Percentiles rank a stretch among this genome's conserved stretches.
These are phyloP conservation scores for Monopterus albus DNA, from an alignment of 2,113 vertebrate species.

Conservation along the genomic window DNA sequence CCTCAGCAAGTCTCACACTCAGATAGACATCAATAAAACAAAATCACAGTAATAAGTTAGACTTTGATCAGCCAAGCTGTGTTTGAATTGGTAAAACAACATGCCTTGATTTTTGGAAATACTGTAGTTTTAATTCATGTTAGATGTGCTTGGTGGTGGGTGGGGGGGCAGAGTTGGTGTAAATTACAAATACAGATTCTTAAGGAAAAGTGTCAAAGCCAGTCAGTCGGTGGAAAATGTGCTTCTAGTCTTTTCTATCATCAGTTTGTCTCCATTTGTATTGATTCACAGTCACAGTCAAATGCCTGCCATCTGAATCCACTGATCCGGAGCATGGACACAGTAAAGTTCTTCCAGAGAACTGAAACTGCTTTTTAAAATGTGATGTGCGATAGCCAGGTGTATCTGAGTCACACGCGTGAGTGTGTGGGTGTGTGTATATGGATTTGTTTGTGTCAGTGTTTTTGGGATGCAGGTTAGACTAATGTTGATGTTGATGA, in stretches of 20 bases:
- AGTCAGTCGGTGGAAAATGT: neutral
- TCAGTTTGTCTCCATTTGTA: neutral
- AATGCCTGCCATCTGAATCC: constrained; percentile 3
- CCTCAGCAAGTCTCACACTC: neutral
- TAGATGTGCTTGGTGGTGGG: too few species aligned
- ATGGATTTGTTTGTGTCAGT: constrained; percentile 20
- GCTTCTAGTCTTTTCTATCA: neutral
- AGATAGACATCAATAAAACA: constrained; percentile 3
- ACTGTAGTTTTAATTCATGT: too few species aligned
- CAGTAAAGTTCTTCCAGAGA: neutral
- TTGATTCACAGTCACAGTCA: constrained; percentile 18
- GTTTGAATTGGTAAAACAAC: too few species aligned
- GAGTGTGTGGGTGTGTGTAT: neutral
- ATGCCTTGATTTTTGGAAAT: neutral
- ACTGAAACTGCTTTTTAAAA: constrained; percentile 34
- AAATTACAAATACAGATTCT: neutral
- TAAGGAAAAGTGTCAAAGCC: neutral
- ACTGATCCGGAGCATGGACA: constrained; percentile 13
- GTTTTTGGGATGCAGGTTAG: neutral
- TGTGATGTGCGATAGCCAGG: constrained; percentile 11
- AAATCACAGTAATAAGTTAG: neutral
- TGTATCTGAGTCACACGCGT: constrained; percentile 19
- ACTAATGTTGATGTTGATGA: constrained; percentile 53
- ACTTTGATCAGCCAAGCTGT: neutral
- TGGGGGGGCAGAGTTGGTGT: too few species aligned